Base-by-base conservation (phyloP, 2,113 vertebrate species). In the Tautogolabrus adspersus region DNA sequence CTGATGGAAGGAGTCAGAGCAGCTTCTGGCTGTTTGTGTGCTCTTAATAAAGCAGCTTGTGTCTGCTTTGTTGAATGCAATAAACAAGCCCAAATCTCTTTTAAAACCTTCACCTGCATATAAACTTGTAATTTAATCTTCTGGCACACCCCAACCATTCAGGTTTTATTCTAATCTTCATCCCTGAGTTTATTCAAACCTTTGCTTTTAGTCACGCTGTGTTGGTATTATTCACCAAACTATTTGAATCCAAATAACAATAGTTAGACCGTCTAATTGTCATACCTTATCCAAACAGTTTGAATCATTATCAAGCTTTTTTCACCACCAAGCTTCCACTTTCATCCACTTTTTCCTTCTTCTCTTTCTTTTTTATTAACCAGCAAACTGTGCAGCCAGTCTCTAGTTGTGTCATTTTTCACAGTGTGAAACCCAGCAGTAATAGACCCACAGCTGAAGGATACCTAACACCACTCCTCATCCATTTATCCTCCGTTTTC, bases 21-120 rank as follows among this genome's bases (percentile, higher is more conserved):
- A 21, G 77, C 86, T 63, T 2, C 42, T 10, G 79, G 84, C 69
- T 83, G 78, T 83, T 76, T 84, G 84, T 37, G 60, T 66, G 72
- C 34, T 0, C 59, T 49, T 80, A 56, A 82, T 81, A 62, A 68
- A 75, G 40, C 21, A 11, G 52, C 30, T 52, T 54, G 15, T 19
- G 21, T 57, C 38, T 83, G 77, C 23, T 47, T 58, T 65, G 54
- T 37, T 60, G 19, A 68, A 65, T 42, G 60, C 37, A 84, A 72
- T 63, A 26, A 69, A 59, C 44, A 66, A 42, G 42, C 11, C 49
- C 3, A 57, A 75, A 38, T 23, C 57, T 21, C 10, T 47, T 73
- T 76, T 49, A 4, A 34, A 49, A 30, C 18, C 37, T 54, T 61
- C 64, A 79, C 62, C 64, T 77, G 64, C 19, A 37, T 47, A 10